Conservation (phyloP, 2,797 vertebrate species). For the Ctenosaura bakeri region DNA sequence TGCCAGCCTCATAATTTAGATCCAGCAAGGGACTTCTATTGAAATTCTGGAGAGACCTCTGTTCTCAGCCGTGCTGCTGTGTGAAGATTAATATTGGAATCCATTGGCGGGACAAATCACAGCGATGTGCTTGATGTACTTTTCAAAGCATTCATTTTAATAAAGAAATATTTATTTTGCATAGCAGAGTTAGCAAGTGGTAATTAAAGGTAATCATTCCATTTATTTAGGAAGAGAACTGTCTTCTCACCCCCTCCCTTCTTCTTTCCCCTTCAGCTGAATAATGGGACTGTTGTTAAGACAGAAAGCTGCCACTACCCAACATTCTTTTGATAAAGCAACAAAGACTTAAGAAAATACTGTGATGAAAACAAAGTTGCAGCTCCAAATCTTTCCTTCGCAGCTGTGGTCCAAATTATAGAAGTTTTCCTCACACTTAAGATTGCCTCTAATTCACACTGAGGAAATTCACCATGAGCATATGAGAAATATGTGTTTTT, state of each 20-base stretch:
- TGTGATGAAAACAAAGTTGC: constrained; percentile 76
- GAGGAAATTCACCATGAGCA: constrained; percentile 69
- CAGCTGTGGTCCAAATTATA: constrained; percentile 77
- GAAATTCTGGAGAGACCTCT: constrained; percentile 62
- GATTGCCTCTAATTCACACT: constrained; percentile 75
- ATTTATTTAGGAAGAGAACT: constrained; percentile 49
- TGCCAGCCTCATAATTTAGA: constrained; percentile 52
- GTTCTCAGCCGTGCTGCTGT: constrained; percentile 31
- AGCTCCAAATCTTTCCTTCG: constrained; percentile 72
- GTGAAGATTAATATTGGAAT: constrained; percentile 69
- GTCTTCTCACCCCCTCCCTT: not conserved
- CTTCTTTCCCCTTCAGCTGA: constrained; percentile 24
- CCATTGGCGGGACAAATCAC: constrained; percentile 67
- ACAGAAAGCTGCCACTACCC: constrained; percentile 51
- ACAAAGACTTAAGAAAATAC: constrained; percentile 66
- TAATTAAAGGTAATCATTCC: constrained; percentile 73
- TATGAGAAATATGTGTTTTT: constrained; percentile 76
- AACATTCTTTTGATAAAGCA: constrained; percentile 64
- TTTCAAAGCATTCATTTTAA: constrained; percentile 73
- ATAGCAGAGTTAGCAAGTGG: constrained; percentile 55
- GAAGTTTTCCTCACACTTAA: constrained; percentile 70
- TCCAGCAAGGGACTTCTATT: constrained; percentile 54
- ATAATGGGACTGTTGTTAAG: constrained; percentile 66
- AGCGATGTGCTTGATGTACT: constrained; percentile 71
- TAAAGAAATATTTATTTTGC: constrained; percentile 68